Evolutionary conservation across 1,140 invertebrate genomes (phyloP).

Genomic region (Uloborus diversus): DNA sequence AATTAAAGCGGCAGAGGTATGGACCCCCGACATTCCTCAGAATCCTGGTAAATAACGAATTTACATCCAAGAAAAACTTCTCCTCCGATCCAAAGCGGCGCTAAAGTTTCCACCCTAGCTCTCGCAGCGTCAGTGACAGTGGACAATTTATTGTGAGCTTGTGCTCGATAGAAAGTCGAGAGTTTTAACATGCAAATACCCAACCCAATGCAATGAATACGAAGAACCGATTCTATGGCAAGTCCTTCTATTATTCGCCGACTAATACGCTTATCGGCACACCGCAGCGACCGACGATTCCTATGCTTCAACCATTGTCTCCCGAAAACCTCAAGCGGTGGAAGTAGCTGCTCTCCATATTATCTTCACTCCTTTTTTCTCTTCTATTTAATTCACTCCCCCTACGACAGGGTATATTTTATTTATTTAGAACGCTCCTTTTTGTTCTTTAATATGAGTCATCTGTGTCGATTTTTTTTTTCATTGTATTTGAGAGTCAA

Average conservation of each 20-base stretch:
- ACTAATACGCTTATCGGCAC: conserved; percentile 46
- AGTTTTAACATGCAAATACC: conserved; percentile 55
- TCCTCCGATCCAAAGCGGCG: too few relatives aligned
- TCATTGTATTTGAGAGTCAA: not conserved
- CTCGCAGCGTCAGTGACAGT: too few relatives aligned
- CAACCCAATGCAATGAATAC: conserved; percentile 39
- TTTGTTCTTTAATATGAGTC: conserved; percentile 16
- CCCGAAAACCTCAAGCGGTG: conserved; percentile 9
- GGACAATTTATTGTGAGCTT: conserved; percentile 44
- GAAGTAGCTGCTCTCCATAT: conserved; percentile 16
- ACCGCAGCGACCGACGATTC: conserved; percentile 40
- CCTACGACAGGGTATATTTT: not conserved
- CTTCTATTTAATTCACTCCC: conserved; percentile 18
- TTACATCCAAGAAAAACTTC: too few relatives aligned
- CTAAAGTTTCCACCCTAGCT: too few relatives aligned
- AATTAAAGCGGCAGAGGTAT: too few relatives aligned
- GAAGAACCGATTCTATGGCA: conserved; percentile 47
- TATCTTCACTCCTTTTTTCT: conserved; percentile 36
- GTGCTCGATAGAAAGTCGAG: conserved; percentile 15
- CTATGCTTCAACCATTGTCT: conserved; percentile 30
- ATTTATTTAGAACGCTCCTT: not conserved
- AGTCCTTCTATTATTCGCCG: conserved; percentile 25
- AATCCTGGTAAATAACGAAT: too few relatives aligned
- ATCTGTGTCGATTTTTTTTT: conserved; percentile 1
- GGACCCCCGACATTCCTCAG: too few relatives aligned